phyloP scores from a whole-genome alignment of 1,140 invertebrate genomes.

The Leptopilina boulardi region DNA sequence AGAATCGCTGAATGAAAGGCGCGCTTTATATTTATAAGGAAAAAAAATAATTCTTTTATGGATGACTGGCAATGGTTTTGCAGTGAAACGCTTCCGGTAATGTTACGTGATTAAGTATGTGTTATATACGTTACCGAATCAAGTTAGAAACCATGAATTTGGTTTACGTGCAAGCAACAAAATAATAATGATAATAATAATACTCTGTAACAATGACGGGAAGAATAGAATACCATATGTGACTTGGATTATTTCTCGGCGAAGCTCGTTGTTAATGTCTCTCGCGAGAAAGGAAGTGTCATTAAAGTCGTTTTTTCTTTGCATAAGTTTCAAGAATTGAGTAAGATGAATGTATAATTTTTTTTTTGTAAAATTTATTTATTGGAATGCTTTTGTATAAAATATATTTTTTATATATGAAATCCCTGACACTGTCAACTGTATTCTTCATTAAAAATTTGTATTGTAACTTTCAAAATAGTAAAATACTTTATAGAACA shows the following conservation, averaged over 20 bases:
- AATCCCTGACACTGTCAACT: too few relatives aligned
- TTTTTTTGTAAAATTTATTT: not conserved
- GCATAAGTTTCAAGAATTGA: not conserved
- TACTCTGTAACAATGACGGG: not conserved
- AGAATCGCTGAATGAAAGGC: not conserved
- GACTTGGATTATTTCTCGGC: not conserved
- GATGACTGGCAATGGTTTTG: conserved; percentile 21
- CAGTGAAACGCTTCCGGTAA: conserved; percentile 18
- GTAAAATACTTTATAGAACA: too few relatives aligned
- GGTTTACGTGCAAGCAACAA: not conserved
- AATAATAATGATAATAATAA: conserved; percentile 21
- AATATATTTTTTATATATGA: too few relatives aligned
- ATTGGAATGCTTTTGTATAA: too few relatives aligned
- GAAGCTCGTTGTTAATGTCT: conserved; percentile 3
- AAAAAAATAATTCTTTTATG: conserved; percentile 1
- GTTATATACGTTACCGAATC: conserved; percentile 27
- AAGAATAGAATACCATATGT: conserved; percentile 21
- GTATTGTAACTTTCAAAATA: too few relatives aligned
- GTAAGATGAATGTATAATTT: not conserved
- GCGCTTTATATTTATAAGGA: not conserved
- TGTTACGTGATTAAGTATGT: conserved; percentile 7
- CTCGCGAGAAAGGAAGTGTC: not conserved
- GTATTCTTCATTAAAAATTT: too few relatives aligned
- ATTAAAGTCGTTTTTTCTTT: conserved; percentile 26
- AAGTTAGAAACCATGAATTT: conserved; percentile 24